Percentiles rank a stretch among this genome's conserved stretches.
phyloP scores from a whole-genome alignment of 2,113 vertebrate species.

The Marmota flaviventris region DNA sequence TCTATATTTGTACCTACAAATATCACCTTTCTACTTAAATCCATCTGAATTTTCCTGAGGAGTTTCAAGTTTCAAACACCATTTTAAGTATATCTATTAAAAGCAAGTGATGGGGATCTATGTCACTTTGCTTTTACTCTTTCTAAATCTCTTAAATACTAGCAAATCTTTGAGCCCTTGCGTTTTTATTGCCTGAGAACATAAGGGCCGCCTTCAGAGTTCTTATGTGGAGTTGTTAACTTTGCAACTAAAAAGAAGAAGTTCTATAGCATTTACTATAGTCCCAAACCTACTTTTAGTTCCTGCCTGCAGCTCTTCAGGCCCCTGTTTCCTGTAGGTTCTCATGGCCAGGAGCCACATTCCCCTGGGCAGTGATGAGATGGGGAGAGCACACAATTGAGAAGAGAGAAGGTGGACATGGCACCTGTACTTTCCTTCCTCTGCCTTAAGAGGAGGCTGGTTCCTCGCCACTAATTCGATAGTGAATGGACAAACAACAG shows the following conservation, averaged over 20 bases:
- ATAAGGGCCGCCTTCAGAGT: not conserved
- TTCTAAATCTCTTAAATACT: not conserved
- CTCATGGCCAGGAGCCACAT: not conserved
- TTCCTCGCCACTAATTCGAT: not conserved
- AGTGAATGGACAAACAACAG: not conserved
- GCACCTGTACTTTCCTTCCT: not conserved
- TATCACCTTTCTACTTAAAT: not conserved
- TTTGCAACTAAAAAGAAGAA: not conserved
- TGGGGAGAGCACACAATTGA: not conserved
- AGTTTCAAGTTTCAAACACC: not conserved
- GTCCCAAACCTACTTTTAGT: not conserved
- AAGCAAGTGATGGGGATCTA: not conserved
- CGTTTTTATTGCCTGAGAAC: not conserved
- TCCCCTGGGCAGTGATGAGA: not conserved
- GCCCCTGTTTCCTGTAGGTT: not conserved
- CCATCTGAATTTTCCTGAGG: not conserved
- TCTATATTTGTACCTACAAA: not conserved
- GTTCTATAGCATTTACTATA: not conserved
- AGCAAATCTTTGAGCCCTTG: not conserved
- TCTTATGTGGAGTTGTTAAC: not conserved
- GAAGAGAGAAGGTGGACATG: not conserved
- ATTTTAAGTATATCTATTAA: constrained; percentile 2
- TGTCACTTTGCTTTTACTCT: not conserved
- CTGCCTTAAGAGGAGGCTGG: not conserved
- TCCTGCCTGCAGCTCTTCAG: not conserved